Evolutionary conservation across 2,888 invertebrate genomes (phyloP).

Genomic region (Eilema caniola): DNA sequence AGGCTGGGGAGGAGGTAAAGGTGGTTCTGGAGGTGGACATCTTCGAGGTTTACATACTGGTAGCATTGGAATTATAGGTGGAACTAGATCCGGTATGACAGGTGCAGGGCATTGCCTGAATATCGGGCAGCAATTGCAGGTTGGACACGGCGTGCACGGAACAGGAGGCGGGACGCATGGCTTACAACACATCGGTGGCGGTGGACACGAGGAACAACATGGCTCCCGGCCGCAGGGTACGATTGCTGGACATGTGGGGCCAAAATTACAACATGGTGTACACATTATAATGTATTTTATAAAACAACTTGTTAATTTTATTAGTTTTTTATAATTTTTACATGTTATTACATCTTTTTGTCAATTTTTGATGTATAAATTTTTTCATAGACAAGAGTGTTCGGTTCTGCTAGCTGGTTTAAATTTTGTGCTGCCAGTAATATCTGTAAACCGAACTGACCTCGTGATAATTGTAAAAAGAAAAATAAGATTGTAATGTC

Average conservation of each 20-base stretch:
- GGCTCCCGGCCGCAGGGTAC: slow-evolving; percentile 74
- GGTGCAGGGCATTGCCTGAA: slow-evolving; percentile 78
- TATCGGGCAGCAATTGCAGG: slow-evolving; percentile 71
- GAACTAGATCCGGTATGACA: slow-evolving; percentile 72
- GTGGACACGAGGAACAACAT: slow-evolving; percentile 70
- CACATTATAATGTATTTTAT: slow-evolving; percentile 59
- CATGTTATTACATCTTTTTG: slow-evolving; percentile 16
- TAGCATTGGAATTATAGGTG: slow-evolving; percentile 77
- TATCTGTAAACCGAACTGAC: background rate
- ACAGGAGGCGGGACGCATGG: slow-evolving; percentile 76
- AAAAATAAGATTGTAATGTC: slow-evolving; percentile 1
- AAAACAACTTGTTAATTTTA: slow-evolving; percentile 44
- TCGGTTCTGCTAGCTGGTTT: background rate
- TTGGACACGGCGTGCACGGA: slow-evolving; percentile 79
- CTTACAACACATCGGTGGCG: slow-evolving; percentile 72
- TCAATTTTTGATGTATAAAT: slow-evolving; percentile 19
- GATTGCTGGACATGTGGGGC: slow-evolving; percentile 77
- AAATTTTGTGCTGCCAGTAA: background rate
- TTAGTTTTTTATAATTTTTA: slow-evolving; percentile 38
- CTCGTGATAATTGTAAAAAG: background rate
- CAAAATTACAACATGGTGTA: slow-evolving; percentile 59
- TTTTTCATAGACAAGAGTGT: background rate
- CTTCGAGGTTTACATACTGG: slow-evolving; percentile 76
- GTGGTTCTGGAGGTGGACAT: slow-evolving; percentile 64
- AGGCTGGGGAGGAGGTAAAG: slow-evolving; percentile 65